Evolutionary conservation across 2,113 vertebrate genomes (phyloP), one percentile per base, ranked within the genome.

Genomic region (Spermophilus dauricus): DNA sequence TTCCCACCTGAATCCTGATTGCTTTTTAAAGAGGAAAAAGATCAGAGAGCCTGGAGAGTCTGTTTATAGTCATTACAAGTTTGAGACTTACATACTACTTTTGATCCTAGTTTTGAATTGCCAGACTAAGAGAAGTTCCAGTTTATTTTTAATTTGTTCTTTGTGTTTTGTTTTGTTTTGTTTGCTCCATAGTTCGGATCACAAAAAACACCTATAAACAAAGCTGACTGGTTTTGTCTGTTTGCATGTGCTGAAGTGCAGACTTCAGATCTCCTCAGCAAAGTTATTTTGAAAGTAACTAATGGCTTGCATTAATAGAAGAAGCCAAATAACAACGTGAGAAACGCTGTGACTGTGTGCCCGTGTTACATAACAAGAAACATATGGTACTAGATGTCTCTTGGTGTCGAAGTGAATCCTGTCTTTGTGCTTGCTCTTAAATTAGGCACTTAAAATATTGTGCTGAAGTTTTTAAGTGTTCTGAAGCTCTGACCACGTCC

Each of bases 11-110:
- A 93, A 95, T 78, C 92, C 76, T 61, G 73, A 95, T 96, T 97
- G 61, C 96, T 92, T 97, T 95, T 94, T 96, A 90, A 96, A 80
- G 97, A 96, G 82, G 87, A 94, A 93, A 91, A 91, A 86, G 91
- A 77, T 72, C 61, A 51, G 30, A n/a, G 53, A 96, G 61, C 32
- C 89, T 77, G 11, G 72, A 51, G 4, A 82, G 37, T 51, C 20
- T 72, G 45, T 82, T 92, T 93, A 67, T 89, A 86, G 81, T 81
- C 89, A 53, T 92, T 56, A 53, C 32, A 87, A 24, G 56, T 72
- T 85, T 76, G 67, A 51, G 48, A 65, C 90, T 92, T 67, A 20
- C 24, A 37, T 39, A 18, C 4, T n/a, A 45, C 45, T 89, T 97
- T 94, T 37, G 83, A 88, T 61, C 22, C 37, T 88, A 39, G 73